These are phyloP conservation scores for Natator depressus DNA, from an alignment of 2,113 vertebrate species.

Conservation along the genomic window DNA sequence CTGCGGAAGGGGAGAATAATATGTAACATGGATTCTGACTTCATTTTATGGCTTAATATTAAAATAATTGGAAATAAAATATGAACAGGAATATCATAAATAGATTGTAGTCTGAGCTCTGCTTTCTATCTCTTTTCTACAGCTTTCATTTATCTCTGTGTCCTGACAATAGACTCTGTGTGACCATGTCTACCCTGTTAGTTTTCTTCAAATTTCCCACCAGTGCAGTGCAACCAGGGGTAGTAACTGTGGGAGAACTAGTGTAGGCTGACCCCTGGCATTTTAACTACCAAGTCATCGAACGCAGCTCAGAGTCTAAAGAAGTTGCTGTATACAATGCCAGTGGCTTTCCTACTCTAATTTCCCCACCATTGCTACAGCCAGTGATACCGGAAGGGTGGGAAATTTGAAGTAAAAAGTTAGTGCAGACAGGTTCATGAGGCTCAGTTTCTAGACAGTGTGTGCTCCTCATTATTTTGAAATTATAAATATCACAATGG, in stretches of 20 bases:
- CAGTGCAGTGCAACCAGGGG: background rate
- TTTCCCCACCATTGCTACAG: accelerated
- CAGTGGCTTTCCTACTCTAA: background rate
- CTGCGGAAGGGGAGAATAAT: slow-evolving; percentile 33
- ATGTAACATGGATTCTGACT: slow-evolving; percentile 29
- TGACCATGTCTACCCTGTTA: background rate
- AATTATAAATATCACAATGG: background rate
- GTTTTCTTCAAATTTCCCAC: background rate
- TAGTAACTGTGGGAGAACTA: background rate
- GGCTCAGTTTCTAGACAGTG: slow-evolving; percentile 25
- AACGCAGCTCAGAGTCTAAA: background rate
- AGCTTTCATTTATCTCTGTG: slow-evolving; percentile 27
- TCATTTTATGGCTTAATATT: slow-evolving; percentile 57
- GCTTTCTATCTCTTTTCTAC: slow-evolving; percentile 43
- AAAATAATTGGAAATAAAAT: slow-evolving; percentile 70
- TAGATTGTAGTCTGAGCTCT: slow-evolving; percentile 34
- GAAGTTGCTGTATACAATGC: background rate
- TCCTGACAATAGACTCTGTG: background rate
- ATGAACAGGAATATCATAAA: slow-evolving; percentile 46
- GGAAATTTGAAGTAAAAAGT: background rate
- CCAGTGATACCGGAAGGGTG: background rate
- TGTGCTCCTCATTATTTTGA: slow-evolving; percentile 15
- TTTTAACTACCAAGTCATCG: background rate
- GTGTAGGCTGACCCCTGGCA: background rate
- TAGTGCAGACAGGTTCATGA: background rate